Evolutionary conservation across 1,140 invertebrate genomes (phyloP), one percentile per base, ranked within the genome.

Genomic region (Drosophila prosaltans): DNA sequence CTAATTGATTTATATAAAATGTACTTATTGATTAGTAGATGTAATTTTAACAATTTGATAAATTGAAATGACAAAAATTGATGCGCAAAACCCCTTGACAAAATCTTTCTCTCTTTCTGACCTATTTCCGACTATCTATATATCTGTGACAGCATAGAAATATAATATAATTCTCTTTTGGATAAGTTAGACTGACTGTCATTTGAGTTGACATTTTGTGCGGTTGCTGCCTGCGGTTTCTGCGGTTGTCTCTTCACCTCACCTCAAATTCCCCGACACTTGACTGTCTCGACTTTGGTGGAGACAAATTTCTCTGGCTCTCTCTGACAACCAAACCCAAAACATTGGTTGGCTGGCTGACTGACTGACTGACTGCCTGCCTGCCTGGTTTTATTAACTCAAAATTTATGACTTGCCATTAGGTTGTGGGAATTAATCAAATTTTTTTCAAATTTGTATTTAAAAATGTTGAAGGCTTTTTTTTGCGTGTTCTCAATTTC

Each of bases 401-500:
- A 48, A 57, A 88, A 88, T 88, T 88, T 88, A 88, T 88, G 72
- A 57, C 69, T 59, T 65, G 78, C 80, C 84, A 88, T 88, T 88
- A 89, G 84, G 58, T 74, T 68, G 55, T 68, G 69, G 43, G 67
- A 88, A 88, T 88, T 88, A 88, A 88, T 88, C 84, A 88, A 84
- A 89, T 80, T 84, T 89, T 89, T 89, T 83, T 74, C 82, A 89
- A 88, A 89, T 88, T 88, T 88, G 84, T 88, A 89, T 89, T 88
- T 88, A 88, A 88, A 88, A 88, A 88, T 89, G 80, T 80, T 69
- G 80, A 43, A 51, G 64, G 40, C 5, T 61, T 80, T 65, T 48
- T 24, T 4, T 36, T 3, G 10, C 45, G 16, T 48, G 45, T 67
- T 72, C 80, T 88, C 83, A 89, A 85, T 88, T 89, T 89, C 84